These are phyloP conservation scores for Vanessa tameamea DNA, from an alignment of 1,140 invertebrate genomes.

Conservation along the genomic window DNA sequence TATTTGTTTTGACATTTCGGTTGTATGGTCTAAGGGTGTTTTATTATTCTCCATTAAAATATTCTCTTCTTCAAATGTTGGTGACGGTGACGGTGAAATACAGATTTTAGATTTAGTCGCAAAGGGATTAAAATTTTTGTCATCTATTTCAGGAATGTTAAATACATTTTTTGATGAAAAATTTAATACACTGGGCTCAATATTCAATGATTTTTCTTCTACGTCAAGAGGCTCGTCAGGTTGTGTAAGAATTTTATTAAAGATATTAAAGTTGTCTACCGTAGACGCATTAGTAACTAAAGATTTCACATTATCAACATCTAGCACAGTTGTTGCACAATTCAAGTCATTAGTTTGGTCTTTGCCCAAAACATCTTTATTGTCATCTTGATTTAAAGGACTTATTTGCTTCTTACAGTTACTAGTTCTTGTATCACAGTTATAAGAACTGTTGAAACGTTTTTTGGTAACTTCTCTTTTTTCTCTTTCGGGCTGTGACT, in stretches of 20 bases:
- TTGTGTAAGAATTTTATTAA: not conserved
- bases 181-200: not conserved
- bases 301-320: not conserved
- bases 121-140: slow-evolving; percentile 64
- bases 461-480: slow-evolving; percentile 42
- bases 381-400: slow-evolving; percentile 4
- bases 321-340: not conserved
- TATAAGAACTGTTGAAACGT: slow-evolving; percentile 41
- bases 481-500: slow-evolving; percentile 51
- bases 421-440: slow-evolving; percentile 1
- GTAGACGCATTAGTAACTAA: not conserved
- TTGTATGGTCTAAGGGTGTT: not conserved
- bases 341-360: not conserved
- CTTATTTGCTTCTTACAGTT: not conserved
- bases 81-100: slow-evolving; percentile 49
- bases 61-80: slow-evolving; percentile 12
- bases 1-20: not conserved
- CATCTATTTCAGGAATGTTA: slow-evolving; percentile 64
- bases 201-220: not conserved
- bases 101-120: slow-evolving; percentile 56
- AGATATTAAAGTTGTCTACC: not conserved
- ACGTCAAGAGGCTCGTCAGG: not conserved
- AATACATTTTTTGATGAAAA: slow-evolving; percentile 52
- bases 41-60: not conserved
- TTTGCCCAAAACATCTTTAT: not conserved